These are phyloP conservation scores for Geotrypetes seraphini DNA, from an alignment of 2,797 vertebrate species.

Conservation along the genomic window DNA sequence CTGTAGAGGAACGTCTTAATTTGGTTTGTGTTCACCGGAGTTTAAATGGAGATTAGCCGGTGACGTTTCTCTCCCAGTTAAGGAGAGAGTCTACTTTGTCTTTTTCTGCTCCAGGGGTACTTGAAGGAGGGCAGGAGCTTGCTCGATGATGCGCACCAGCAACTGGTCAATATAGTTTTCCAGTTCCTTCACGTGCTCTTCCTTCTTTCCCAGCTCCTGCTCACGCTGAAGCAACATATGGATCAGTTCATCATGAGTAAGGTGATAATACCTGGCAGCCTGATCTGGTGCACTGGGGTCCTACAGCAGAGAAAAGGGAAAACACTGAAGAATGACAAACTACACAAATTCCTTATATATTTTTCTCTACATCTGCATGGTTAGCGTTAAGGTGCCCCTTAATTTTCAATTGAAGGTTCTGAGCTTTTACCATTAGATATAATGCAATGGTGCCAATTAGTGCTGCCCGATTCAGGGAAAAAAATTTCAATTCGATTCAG, in stretches of 20 bases:
- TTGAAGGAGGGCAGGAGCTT: constrained; percentile 87
- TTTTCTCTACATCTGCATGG: no score
- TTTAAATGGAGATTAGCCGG: no score
- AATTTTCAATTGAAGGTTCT: no score
- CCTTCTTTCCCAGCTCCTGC: constrained; percentile 71
- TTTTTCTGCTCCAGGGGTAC: constrained; percentile 59
- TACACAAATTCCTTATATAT: no score
- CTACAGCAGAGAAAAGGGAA: constrained; percentile 19
- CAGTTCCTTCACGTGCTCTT: constrained; percentile 75
- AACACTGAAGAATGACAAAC: no score
- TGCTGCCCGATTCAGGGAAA: no score
- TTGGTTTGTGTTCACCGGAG: no score
- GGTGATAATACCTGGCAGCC: constrained; percentile 83
- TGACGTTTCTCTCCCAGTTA: no score
- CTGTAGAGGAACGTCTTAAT: no score
- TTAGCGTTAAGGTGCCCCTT: constrained; percentile 22
- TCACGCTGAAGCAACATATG: constrained; percentile 78
- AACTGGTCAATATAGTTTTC: constrained; percentile 96
- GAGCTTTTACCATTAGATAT: no score
- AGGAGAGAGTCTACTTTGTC: constrained; percentile 15
- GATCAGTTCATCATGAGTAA: constrained; percentile 87
- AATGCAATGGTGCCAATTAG: no score
- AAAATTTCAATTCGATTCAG: no score
- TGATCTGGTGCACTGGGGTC: constrained; percentile 47
- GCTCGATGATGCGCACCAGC: constrained; percentile 95